Evolutionary conservation across 2,797 vertebrate species (phyloP).

Genomic region (Balearica regulorum): DNA sequence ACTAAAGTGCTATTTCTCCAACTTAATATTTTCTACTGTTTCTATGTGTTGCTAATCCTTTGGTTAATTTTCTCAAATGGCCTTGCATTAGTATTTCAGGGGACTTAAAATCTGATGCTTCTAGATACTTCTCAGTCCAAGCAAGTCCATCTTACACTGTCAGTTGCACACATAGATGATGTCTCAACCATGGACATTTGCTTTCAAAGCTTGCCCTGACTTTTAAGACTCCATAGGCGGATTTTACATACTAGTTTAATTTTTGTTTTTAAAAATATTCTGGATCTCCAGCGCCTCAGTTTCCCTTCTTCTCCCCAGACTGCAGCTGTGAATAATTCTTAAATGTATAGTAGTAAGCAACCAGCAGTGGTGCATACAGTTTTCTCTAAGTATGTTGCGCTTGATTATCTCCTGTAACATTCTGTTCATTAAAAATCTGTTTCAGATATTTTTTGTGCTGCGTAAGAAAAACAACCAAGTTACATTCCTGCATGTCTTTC

Average conservation of each 20-base stretch:
- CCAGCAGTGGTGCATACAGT: not conserved
- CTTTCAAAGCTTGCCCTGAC: not conserved
- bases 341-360: not conserved
- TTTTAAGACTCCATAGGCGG: not conserved
- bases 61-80: not conserved
- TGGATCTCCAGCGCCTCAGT: not conserved
- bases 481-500: slow-evolving; percentile 96
- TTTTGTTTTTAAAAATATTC: not conserved
- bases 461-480: slow-evolving; percentile 96
- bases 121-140: not conserved
- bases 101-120: not conserved
- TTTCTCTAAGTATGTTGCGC: not conserved
- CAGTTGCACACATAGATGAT: rapidly evolving
- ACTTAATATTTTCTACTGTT: not conserved
- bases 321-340: not conserved
- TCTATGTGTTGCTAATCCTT: not conserved
- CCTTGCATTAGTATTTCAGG: not conserved
- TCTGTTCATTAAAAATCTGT: slow-evolving; percentile 67
- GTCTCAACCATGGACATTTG: not conserved
- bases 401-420: slow-evolving; percentile 12
- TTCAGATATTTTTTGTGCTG: slow-evolving; percentile 95
- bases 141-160: not conserved
- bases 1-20: not conserved
- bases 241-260: not conserved
- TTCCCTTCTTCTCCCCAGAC: not conserved